These are phyloP conservation scores for Halictus rubicundus DNA, from an alignment of 1,140 invertebrate species.

Conservation along the genomic window DNA sequence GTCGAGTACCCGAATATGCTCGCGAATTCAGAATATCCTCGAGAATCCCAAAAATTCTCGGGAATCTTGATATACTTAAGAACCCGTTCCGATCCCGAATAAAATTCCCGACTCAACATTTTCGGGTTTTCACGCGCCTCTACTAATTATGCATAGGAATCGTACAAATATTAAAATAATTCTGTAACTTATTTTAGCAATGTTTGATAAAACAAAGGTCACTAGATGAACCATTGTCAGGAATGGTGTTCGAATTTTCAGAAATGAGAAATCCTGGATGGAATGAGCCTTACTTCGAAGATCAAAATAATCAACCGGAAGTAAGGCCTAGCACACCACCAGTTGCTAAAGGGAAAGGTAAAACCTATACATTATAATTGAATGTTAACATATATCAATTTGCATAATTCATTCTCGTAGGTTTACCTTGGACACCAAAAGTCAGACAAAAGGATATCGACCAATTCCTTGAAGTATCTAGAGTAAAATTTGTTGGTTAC, in stretches of 20 bases:
- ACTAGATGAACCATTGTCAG: constrained; percentile 91
- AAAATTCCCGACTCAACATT: no score
- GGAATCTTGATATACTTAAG: no score
- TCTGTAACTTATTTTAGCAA: constrained; percentile 75
- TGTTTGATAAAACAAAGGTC: constrained; percentile 96
- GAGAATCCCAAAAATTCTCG: no score
- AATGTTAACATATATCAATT: constrained; percentile 13
- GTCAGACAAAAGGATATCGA: constrained; percentile 97
- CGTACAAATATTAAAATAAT: not conserved
- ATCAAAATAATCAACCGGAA: constrained; percentile 69
- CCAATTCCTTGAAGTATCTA: constrained; percentile 93
- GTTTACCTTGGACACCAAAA: constrained; percentile 97
- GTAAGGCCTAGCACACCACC: constrained; percentile 79
- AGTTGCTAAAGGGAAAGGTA: constrained; percentile 74
- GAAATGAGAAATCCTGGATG: constrained; percentile 57
- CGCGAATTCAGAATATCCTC: no score
- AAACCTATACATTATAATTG: constrained; percentile 27
- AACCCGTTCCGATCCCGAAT: no score
- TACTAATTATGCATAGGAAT: not conserved
- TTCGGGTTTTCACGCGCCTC: no score
- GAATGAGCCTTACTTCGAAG: constrained; percentile 66
- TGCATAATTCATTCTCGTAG: constrained; percentile 67
- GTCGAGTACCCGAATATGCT: no score
- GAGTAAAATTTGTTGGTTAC: constrained; percentile 98
- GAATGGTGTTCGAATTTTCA: constrained; percentile 83